Percentiles rank a stretch among this genome's conserved stretches.
Conservation (phyloP, 2,797 vertebrate genomes). For the Adrianichthys oophorus region DNA sequence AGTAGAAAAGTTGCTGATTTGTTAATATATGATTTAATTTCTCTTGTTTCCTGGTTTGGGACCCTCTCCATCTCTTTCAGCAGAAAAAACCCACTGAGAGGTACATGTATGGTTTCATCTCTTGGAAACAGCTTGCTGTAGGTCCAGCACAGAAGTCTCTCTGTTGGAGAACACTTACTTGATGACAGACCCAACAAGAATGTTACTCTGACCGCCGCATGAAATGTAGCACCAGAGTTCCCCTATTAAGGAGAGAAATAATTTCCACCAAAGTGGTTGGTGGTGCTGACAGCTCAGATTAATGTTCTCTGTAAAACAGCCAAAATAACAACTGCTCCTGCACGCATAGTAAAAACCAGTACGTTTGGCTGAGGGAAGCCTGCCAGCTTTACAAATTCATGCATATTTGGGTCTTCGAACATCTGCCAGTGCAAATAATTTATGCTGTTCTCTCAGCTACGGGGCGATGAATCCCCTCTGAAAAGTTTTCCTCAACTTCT, state of each 20-base stretch:
- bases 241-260: constrained; percentile 77
- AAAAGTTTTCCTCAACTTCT: constrained; percentile 76
- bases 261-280: constrained; percentile 75
- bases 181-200: constrained; percentile 79
- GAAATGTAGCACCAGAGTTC: constrained; percentile 75
- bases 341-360: constrained; percentile 76
- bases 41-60: constrained; percentile 42
- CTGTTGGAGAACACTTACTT: constrained; percentile 65
- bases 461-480: constrained; percentile 74
- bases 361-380: constrained; percentile 73
- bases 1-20: constrained; percentile 27
- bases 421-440: constrained; percentile 86
- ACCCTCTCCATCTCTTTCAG: constrained; percentile 22
- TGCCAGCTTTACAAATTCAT: constrained; percentile 84
- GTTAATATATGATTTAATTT: constrained; percentile 50
- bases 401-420: constrained; percentile 87
- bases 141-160: constrained; percentile 65
- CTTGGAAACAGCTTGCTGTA: constrained; percentile 48
- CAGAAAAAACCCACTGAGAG: constrained; percentile 42
- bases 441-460: constrained; percentile 78
- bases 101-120: constrained; percentile 60
- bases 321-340: constrained; percentile 76
- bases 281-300: constrained; percentile 74
- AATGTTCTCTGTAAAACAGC: constrained; percentile 73
- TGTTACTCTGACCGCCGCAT: constrained; percentile 71